Percentiles rank a stretch among this genome's conserved stretches.
Conservation (phyloP, 1,140 invertebrate species). For the Pseudoatta argentina region DNA sequence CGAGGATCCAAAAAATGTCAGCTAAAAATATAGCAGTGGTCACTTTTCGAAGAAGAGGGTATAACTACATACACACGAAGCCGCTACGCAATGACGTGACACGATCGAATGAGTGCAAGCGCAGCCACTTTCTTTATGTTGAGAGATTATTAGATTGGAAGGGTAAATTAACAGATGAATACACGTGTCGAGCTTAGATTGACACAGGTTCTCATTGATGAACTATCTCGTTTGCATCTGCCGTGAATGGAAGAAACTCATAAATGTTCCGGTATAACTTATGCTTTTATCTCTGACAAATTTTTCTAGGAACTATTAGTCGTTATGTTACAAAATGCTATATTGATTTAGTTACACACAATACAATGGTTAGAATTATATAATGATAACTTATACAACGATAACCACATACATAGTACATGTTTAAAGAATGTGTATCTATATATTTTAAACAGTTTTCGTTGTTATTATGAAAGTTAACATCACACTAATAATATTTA, state of each 20-base stretch:
- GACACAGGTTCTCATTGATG: constrained; percentile 70
- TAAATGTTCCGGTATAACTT: constrained; percentile 28
- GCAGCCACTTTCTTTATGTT: constrained; percentile 51
- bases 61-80: not conserved
- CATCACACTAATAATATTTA: not conserved
- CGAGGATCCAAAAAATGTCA: constrained; percentile 65
- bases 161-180: constrained; percentile 72
- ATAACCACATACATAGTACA: not conserved
- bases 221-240: constrained; percentile 61
- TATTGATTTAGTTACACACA: not conserved
- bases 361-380: not conserved
- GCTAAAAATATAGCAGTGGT: constrained; percentile 72
- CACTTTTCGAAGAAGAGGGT: constrained; percentile 66
- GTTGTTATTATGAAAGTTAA: not conserved
- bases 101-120: constrained; percentile 34
- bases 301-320: not conserved
- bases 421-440: not conserved
- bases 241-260: constrained; percentile 25
- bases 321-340: not conserved
- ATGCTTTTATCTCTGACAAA: not conserved
- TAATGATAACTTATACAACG: not conserved
- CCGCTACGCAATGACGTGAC: not conserved
- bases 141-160: constrained; percentile 62
- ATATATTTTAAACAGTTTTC: not conserved
- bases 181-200: constrained; percentile 74